Percentiles rank a stretch among this genome's conserved stretches.
These are phyloP conservation scores for Chaetoderma sp. DNA, from an alignment of 2,888 invertebrate genomes.

Conservation along the genomic window DNA sequence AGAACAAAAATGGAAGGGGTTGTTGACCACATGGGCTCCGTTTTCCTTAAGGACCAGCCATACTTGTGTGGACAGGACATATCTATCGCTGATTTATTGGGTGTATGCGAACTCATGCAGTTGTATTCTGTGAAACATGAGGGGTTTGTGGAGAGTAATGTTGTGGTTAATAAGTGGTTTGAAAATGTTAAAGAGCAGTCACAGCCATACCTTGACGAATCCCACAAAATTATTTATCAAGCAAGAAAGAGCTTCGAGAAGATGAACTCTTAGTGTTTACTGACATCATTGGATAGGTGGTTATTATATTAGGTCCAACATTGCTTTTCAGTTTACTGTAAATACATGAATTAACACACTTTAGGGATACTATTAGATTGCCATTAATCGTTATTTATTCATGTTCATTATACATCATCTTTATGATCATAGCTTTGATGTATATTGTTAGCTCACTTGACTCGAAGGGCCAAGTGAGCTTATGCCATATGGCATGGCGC, in stretches of 20 bases:
- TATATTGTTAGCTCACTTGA: no score
- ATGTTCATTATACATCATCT: no score
- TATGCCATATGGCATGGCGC: no score
- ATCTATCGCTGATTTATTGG: constrained; percentile 62
- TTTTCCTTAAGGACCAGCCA: constrained; percentile 44
- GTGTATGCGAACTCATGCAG: constrained; percentile 62
- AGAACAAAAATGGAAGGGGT: constrained; percentile 37
- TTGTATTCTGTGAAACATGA: constrained; percentile 52
- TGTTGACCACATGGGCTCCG: constrained; percentile 21
- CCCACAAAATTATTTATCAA: constrained; percentile 44
- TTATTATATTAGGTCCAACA: no score
- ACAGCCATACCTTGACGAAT: constrained; percentile 55
- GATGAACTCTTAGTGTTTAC: no score
- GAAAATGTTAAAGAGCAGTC: constrained; percentile 48
- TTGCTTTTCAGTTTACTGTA: no score
- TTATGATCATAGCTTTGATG: no score
- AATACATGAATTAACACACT: no score
- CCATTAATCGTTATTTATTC: no score
- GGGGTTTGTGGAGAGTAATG: constrained; percentile 46
- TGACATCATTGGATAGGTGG: no score
- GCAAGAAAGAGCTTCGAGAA: constrained; percentile 39
- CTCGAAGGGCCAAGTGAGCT: no score
- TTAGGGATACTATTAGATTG: no score
- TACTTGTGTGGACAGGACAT: constrained; percentile 57
- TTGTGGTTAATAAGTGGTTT: constrained; percentile 55